These are phyloP conservation scores for Callitettix versicolor DNA, from an alignment of 1,140 invertebrate genomes.

Conservation along the genomic window DNA sequence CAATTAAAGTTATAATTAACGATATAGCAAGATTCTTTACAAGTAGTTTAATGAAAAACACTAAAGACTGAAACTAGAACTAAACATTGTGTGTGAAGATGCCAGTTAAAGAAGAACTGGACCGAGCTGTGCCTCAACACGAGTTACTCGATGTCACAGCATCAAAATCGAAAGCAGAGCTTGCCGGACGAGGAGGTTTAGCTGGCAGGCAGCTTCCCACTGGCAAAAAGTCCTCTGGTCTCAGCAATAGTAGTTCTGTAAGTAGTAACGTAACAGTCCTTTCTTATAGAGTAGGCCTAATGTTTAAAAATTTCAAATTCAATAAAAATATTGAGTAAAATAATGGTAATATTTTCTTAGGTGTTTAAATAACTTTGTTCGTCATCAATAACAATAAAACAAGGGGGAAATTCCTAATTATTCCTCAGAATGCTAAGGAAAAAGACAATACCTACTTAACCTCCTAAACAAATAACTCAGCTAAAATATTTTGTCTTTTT, in stretches of 20 bases:
- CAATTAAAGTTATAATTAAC: too few species aligned
- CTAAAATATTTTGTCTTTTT: too few species aligned
- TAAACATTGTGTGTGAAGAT: slow-evolving; percentile 17
- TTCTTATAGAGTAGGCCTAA: not conserved
- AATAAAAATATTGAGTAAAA: not conserved
- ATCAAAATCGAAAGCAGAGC: slow-evolving; percentile 77
- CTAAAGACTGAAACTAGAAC: too few species aligned
- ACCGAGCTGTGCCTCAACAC: slow-evolving; percentile 72
- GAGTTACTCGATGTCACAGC: slow-evolving; percentile 77
- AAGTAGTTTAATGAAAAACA: too few species aligned
- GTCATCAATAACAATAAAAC: too few species aligned
- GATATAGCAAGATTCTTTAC: too few species aligned
- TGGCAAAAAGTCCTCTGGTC: slow-evolving; percentile 36
- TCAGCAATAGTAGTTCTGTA: slow-evolving; percentile 56
- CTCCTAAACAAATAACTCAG: too few species aligned
- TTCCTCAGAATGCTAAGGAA: too few species aligned
- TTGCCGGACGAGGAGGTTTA: slow-evolving; percentile 53
- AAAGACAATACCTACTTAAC: too few species aligned
- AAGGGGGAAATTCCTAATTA: too few species aligned
- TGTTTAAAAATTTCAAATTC: not conserved
- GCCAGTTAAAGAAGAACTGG: slow-evolving; percentile 65
- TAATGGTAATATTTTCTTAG: too few species aligned
- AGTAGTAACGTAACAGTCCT: slow-evolving; percentile 23
- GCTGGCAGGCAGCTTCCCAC: slow-evolving; percentile 43
- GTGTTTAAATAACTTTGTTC: not conserved